Evolutionary conservation across 2,113 vertebrate genomes (phyloP).

Genomic region (Marcusenius ussheri): DNA sequence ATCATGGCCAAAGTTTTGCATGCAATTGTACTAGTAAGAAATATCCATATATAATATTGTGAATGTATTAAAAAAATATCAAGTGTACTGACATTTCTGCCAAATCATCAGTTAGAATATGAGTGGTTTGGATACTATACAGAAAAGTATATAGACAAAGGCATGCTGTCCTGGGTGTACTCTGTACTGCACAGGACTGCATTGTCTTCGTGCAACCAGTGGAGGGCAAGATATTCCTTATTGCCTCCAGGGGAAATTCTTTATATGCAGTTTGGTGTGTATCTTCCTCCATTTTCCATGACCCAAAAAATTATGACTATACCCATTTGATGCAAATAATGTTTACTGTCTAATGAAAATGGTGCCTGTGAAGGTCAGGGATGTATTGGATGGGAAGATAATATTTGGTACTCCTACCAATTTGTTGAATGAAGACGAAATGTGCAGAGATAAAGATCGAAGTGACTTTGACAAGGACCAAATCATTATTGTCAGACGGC

Average conservation of each 20-base stretch:
- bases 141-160: not conserved
- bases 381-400: not conserved
- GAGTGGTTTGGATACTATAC: not conserved
- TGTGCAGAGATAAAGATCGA: not conserved
- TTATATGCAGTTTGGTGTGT: not conserved
- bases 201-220: not conserved
- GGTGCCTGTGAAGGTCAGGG: not conserved
- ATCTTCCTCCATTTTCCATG: not conserved
- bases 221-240: not conserved
- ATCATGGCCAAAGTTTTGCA: not conserved
- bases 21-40: not conserved
- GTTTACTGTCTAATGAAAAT: not conserved
- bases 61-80: not conserved
- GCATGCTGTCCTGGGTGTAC: not conserved
- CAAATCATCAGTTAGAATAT: not conserved
- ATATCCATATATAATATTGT: not conserved
- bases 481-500: not conserved
- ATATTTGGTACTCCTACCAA: not conserved
- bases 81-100: not conserved
- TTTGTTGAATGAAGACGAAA: not conserved
- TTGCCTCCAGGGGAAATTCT: not conserved
- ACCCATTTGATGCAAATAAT: not conserved
- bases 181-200: not conserved
- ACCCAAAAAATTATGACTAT: not conserved
- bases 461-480: not conserved